Evolutionary conservation across 2,113 vertebrate genomes (phyloP).

Genomic region (Chinchilla lanigera): DNA sequence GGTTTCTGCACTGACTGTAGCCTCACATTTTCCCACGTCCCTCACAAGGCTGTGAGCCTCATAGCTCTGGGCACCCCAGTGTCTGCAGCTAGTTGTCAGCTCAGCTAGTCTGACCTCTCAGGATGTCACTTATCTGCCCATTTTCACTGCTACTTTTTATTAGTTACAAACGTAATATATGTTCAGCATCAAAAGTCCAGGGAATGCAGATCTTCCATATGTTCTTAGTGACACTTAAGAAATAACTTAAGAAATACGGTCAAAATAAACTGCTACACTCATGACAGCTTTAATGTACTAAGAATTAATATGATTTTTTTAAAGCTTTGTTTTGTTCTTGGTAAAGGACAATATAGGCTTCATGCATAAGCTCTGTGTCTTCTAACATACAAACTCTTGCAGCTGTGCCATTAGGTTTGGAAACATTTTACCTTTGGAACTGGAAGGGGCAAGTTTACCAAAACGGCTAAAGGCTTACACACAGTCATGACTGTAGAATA

Average conservation of each 20-base stretch:
- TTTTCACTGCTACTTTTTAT: constrained; percentile 27
- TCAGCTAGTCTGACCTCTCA: constrained; percentile 12
- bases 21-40: no score
- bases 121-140: neutral
- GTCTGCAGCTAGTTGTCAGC: constrained; percentile 4
- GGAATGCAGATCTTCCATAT: no score
- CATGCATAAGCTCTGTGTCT: constrained; percentile 51
- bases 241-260: no score
- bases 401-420: constrained; percentile 50
- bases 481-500: neutral
- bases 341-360: constrained; percentile 43
- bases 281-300: constrained; percentile 64
- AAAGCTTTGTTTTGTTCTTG: constrained; percentile 62
- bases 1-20: neutral
- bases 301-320: constrained; percentile 52
- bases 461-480: constrained; percentile 1
- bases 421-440: constrained; percentile 53
- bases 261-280: constrained; percentile 50
- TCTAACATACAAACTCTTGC: constrained; percentile 5
- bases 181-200: neutral
- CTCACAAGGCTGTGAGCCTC: neutral
- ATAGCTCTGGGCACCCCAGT: neutral
- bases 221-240: no score
- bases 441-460: neutral
- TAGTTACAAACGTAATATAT: constrained; percentile 6